Base-by-base conservation (phyloP, 2,888 invertebrate genomes). In the Lasius platythorax region DNA sequence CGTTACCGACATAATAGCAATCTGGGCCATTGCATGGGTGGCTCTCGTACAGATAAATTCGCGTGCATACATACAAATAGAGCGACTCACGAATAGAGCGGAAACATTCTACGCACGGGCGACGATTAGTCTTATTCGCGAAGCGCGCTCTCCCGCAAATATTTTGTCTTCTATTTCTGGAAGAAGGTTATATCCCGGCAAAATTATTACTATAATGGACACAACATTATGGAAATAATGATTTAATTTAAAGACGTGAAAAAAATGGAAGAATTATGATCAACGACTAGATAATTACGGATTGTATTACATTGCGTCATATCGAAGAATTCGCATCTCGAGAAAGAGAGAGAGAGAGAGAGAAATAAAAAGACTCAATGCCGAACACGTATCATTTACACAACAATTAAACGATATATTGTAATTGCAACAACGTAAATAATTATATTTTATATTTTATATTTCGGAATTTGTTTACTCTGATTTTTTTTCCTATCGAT, bases 1-100 rank as follows among this genome's bases (percentile, higher is more conserved):
- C 63, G 46, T 76, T 76, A 56, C 84, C 68, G 67, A 78, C 40
- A 15, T 67, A 78, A 66, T 6, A 40, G 73, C 84, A 86, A 89
- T 87, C 87, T 82, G 70, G 89, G 85, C 79, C 85, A 89, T 63
- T 23, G 87, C 87, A 83, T 89, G 76, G 76, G 76, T 63, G 84
- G 33, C 12, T 50, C 23, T n/a, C 23, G 58, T 58, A 23, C 12
- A 58, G 58, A 58, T 58, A 58, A 58, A 58, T 58, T 58, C 58
- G 58, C 58, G 58, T n/a, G 30, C 61, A 43, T 30, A 43, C 40
- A 73, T 18, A 58, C 40, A 28, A 56, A 72, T 15, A 58, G 23
- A 73, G 12, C 28, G 28, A 61, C 18, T 61, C 43, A 74, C 43
- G 61, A 74, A 74, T 63, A 63, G 43, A 61, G 43, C 61, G 61